Percentiles rank a stretch among this genome's conserved stretches.
These are phyloP conservation scores for Mellivora capensis DNA, from an alignment of 2,113 vertebrate genomes.

Conservation along the genomic window DNA sequence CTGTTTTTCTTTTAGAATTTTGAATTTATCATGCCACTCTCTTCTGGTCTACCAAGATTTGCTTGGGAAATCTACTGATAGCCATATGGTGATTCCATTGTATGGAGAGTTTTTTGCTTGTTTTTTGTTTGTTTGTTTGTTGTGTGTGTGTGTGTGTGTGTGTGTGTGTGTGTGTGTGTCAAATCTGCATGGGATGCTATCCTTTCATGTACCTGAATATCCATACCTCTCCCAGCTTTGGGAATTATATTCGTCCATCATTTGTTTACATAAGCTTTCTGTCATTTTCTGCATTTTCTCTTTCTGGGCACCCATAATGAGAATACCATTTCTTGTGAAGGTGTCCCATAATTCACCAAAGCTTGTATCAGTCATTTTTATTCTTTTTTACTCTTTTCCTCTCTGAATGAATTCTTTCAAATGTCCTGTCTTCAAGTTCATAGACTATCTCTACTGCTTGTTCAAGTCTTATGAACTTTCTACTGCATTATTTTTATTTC, in stretches of 20 bases:
- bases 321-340: background rate
- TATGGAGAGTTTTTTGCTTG: background rate
- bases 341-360: background rate
- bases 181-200: background rate
- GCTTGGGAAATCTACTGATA: background rate
- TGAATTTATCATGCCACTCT: background rate
- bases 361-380: background rate
- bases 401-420: background rate
- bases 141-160: too few species aligned
- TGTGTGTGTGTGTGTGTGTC: background rate
- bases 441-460: background rate
- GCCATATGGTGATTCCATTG: background rate
- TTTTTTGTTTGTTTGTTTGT: background rate
- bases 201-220: background rate
- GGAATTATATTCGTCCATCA: background rate
- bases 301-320: background rate
- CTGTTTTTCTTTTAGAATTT: background rate
- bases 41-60: background rate
- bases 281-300: background rate
- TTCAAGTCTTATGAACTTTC: background rate
- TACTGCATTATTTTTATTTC: background rate
- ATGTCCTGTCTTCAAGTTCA: background rate
- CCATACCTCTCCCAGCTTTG: background rate
- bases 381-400: background rate
- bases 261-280: background rate